Conservation (phyloP, 1,140 invertebrate genomes). For the Drosophila jambulina region DNA sequence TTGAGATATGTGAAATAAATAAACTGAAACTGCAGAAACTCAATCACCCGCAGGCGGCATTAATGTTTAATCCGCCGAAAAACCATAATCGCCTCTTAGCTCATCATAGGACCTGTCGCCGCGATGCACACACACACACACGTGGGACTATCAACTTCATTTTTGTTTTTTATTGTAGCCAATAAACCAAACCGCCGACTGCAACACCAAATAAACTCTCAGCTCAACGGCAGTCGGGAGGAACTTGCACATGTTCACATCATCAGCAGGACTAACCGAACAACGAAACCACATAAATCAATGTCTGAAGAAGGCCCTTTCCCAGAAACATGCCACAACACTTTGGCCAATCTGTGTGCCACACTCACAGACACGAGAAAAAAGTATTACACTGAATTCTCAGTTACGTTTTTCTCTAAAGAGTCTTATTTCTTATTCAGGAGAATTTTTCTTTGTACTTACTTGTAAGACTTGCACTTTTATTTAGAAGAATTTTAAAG, state of each 20-base stretch:
- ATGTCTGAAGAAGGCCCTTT: slow-evolving; percentile 47
- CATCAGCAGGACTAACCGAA: slow-evolving; percentile 34
- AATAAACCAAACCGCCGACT: slow-evolving; percentile 57
- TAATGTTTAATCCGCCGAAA: slow-evolving; percentile 20
- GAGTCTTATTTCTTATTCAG: not conserved
- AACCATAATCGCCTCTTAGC: slow-evolving; percentile 62
- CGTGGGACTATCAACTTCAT: slow-evolving; percentile 44
- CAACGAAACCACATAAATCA: slow-evolving; percentile 76
- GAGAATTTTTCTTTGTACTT: not conserved
- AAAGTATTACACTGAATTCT: not conserved
- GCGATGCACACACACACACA: slow-evolving; percentile 17
- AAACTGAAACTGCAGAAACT: slow-evolving; percentile 15
- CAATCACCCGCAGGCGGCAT: slow-evolving; percentile 6
- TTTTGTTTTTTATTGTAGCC: slow-evolving; percentile 63
- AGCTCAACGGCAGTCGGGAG: not conserved
- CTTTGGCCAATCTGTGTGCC: slow-evolving; percentile 22
- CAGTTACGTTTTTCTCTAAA: not conserved
- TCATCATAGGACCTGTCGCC: slow-evolving; percentile 15
- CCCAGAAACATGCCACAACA: slow-evolving; percentile 20
- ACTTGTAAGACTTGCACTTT: not conserved
- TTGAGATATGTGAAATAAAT: slow-evolving; percentile 13
- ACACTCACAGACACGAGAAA: slow-evolving; percentile 5
- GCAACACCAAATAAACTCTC: slow-evolving; percentile 54
- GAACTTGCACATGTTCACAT: slow-evolving; percentile 26
- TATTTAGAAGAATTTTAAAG: not conserved